phyloP scores from a whole-genome alignment of 2,888 invertebrate genomes.

The Celastrina argiolus region DNA sequence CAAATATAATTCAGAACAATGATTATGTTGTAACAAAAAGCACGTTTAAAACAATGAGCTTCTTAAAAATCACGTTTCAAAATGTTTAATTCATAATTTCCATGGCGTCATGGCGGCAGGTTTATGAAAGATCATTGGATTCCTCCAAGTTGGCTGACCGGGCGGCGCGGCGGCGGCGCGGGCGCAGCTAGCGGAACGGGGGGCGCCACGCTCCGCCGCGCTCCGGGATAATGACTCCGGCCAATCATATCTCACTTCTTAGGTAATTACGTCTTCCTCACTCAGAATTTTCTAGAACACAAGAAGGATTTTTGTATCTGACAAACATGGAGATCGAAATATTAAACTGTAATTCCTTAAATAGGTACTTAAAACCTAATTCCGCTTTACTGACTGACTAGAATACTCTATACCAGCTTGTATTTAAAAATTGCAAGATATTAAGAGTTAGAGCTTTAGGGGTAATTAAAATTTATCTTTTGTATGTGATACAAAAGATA shows the following conservation, averaged over 20 bases:
- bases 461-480: too few species aligned
- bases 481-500: too few species aligned
- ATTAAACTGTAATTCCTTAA: too few species aligned
- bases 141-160: constrained; percentile 61
- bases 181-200: constrained; percentile 46
- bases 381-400: too few species aligned
- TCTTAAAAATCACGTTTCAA: not conserved
- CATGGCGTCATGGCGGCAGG: constrained; percentile 21
- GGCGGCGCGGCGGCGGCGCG: constrained; percentile 17
- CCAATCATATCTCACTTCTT: constrained; percentile 68
- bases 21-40: too few species aligned
- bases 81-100: constrained; percentile 8
- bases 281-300: constrained; percentile 12
- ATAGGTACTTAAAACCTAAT: too few species aligned
- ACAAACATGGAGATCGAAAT: not conserved
- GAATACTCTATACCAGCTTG: too few species aligned
- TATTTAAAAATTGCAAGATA: too few species aligned
- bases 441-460: too few species aligned
- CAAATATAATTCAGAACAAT: too few species aligned
- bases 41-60: not conserved
- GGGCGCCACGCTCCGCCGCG: constrained; percentile 58
- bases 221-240: constrained; percentile 61
- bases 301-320: not conserved
- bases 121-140: constrained; percentile 30
- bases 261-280: constrained; percentile 27